These are phyloP conservation scores for Silvanus unidentatus DNA, from an alignment of 2,888 invertebrate species.

Conservation along the genomic window DNA sequence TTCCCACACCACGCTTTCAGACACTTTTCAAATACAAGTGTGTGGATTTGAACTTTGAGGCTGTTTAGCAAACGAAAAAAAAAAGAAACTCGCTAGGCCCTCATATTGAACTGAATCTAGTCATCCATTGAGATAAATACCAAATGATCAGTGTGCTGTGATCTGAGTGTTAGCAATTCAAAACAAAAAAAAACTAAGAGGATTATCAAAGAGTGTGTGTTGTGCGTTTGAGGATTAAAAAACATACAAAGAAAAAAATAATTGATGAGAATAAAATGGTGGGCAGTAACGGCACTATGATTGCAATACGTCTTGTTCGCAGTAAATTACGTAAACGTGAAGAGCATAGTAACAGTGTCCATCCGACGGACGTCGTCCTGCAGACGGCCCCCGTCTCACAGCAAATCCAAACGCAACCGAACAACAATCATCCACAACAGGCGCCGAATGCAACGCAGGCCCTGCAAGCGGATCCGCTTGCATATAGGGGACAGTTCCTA, in stretches of 20 bases:
- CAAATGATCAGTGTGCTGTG: conserved; percentile 3
- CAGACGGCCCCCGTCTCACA: conserved; percentile 49
- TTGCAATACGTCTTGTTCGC: conserved; percentile 86
- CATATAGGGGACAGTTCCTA: conserved; percentile 64
- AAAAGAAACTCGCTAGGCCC: no score
- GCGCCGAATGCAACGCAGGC: conserved; percentile 39
- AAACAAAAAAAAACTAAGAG: not conserved
- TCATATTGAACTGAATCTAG: no score
- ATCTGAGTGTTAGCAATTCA: not conserved
- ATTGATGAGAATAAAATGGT: conserved; percentile 57
- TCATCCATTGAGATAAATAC: not conserved
- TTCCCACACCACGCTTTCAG: no score
- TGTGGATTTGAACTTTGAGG: no score
- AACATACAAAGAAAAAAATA: not conserved
- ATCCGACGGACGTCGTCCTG: conserved; percentile 60
- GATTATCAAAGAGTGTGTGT: not conserved
- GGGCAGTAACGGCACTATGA: conserved; percentile 79
- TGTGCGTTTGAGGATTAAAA: not conserved
- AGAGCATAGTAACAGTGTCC: conserved; percentile 67
- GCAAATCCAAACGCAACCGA: conserved; percentile 37
- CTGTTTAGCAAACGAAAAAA: no score
- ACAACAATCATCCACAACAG: conserved; percentile 27
- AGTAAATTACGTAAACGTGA: conserved; percentile 84
- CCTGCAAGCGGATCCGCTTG: conserved; percentile 50
- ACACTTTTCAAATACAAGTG: no score